phyloP scores from a whole-genome alignment of 2,113 vertebrate species.

The Nipponia nippon region DNA sequence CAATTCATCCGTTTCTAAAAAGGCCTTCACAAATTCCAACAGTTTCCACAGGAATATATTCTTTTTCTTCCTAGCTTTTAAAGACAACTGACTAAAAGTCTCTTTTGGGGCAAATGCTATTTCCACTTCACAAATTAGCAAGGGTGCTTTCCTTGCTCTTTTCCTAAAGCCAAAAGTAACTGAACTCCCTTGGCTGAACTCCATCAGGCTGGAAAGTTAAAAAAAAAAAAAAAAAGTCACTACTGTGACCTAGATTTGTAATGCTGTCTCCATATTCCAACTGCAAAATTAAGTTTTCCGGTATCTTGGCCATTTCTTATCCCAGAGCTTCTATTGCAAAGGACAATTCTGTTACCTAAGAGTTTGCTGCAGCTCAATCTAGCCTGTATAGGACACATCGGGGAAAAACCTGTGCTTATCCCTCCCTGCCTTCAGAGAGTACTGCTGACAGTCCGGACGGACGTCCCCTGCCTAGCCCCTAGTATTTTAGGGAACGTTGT shows the following conservation, averaged over 20 bases:
- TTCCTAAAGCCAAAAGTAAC: conserved; percentile 59
- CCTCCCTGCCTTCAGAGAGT: neutral
- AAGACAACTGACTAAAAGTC: conserved; percentile 10
- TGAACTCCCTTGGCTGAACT: conserved; percentile 57
- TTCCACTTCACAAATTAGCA: conserved; percentile 52
- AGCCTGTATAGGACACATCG: rapidly evolving
- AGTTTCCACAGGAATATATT: conserved; percentile 29
- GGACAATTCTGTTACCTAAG: neutral
- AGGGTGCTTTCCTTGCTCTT: conserved; percentile 45
- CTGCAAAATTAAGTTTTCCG: neutral
- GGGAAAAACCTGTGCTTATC: neutral
- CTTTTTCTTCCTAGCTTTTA: neutral
- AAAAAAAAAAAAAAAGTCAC: conserved; percentile 8
- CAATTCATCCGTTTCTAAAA: neutral
- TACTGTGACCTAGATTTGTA: conserved; percentile 49
- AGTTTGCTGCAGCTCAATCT: neutral
- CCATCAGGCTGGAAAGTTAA: conserved; percentile 39
- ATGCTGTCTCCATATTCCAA: neutral
- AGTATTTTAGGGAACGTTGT: neutral
- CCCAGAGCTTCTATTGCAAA: neutral
- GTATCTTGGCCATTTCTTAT: neutral
- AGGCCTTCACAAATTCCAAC: neutral
- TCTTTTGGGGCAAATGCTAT: conserved; percentile 33
- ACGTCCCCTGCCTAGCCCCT: neutral
- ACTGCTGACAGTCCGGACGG: neutral